Evolutionary conservation across 2,797 vertebrate species (phyloP).

Genomic region (Staurois parvus): DNA sequence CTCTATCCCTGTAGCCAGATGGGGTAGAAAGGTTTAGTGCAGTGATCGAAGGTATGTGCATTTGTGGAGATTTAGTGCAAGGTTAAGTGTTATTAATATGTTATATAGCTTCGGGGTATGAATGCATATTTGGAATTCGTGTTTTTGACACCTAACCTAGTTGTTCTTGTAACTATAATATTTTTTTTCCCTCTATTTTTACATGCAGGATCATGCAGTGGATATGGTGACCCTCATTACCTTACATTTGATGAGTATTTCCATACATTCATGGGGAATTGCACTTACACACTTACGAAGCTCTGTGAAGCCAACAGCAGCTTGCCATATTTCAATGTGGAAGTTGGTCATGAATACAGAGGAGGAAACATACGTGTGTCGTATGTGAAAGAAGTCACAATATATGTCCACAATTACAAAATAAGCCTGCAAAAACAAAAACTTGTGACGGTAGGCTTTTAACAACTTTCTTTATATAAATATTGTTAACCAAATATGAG

Average conservation of each 20-base stretch:
- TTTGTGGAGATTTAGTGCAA: too few species aligned
- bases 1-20: too few species aligned
- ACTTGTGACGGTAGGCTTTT: slow-evolving; percentile 73
- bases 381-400: slow-evolving; percentile 79
- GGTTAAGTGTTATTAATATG: too few species aligned
- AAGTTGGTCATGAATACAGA: slow-evolving; percentile 79
- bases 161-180: not conserved
- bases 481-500: too few species aligned
- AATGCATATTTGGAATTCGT: too few species aligned
- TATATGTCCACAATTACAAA: slow-evolving; percentile 70
- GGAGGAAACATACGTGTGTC: slow-evolving; percentile 72
- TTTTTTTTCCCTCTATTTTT: slow-evolving; percentile 63
- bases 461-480: too few species aligned
- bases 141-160: not conserved
- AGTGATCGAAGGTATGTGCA: too few species aligned
- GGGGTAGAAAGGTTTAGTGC: too few species aligned
- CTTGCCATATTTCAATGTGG: slow-evolving; percentile 75
- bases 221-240: slow-evolving; percentile 80
- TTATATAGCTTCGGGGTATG: too few species aligned
- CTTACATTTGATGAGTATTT: slow-evolving; percentile 76
- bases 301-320: slow-evolving; percentile 73
- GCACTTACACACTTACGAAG: slow-evolving; percentile 78
- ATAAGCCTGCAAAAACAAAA: slow-evolving; percentile 80
- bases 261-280: slow-evolving; percentile 85
- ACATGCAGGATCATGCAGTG: slow-evolving; percentile 73